A percentile compares a stretch with the other conserved stretches of the same genome.
phyloP scores from a whole-genome alignment of 2,113 vertebrate genomes.

The Sialia sialis region DNA sequence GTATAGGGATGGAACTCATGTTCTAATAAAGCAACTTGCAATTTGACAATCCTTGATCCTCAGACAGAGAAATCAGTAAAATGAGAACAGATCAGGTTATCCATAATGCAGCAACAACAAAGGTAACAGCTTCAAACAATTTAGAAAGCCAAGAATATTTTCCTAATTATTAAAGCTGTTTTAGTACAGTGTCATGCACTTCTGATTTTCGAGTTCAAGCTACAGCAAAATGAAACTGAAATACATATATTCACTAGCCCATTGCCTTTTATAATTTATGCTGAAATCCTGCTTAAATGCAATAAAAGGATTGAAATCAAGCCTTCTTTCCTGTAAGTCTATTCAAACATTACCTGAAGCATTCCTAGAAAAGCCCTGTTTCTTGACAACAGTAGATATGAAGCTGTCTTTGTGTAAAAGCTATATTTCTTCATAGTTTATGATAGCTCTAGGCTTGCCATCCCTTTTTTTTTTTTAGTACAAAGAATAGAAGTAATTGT shows the following conservation, averaged over 20 bases:
- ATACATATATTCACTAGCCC: not conserved
- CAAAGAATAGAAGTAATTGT: not conserved
- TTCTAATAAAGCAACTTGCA: not conserved
- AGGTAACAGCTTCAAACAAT: not conserved
- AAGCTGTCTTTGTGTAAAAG: not conserved
- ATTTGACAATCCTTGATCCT: not conserved
- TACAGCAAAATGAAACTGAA: not conserved
- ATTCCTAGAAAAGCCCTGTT: not conserved
- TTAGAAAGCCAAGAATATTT: not conserved
- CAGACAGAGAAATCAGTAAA: not conserved
- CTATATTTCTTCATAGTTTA: not conserved
- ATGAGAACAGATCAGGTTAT: not conserved
- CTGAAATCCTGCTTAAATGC: not conserved
- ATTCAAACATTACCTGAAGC: not conserved
- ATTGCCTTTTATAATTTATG: not conserved
- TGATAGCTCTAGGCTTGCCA: not conserved
- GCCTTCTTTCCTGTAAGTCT: not conserved
- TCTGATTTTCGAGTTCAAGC: not conserved
- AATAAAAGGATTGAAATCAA: not conserved
- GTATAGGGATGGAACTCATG: accelerated
- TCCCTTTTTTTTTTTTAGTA: not conserved
- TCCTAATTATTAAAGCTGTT: not conserved
- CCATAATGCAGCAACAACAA: not conserved
- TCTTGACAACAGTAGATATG: not conserved
- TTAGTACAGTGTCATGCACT: not conserved